A percentile compares a stretch with the other conserved stretches of the same genome.
These are phyloP conservation scores for Bombus waltoni DNA, from an alignment of 1,140 invertebrate genomes.

Conservation along the genomic window DNA sequence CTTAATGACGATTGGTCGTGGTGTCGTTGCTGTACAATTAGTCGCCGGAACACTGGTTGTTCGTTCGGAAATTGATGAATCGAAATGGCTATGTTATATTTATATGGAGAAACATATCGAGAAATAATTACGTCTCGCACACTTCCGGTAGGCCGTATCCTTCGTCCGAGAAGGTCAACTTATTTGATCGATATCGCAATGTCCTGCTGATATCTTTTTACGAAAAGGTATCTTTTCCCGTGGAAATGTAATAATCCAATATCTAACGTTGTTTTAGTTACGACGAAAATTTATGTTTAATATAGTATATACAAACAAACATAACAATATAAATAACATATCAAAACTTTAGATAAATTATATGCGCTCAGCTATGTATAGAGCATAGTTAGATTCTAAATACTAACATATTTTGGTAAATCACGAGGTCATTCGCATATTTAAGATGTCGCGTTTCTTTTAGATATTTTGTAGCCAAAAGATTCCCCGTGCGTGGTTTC, in stretches of 20 bases:
- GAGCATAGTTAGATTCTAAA: neutral
- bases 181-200: conserved; percentile 19
- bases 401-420: neutral
- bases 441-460: conserved; percentile 52
- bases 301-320: conserved; percentile 8
- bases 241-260: neutral
- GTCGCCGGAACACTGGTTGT: conserved; percentile 43
- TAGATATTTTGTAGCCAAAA: conserved; percentile 68
- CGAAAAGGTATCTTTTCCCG: neutral
- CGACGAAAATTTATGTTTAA: neutral
- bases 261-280: neutral
- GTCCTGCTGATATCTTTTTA: neutral
- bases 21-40: conserved; percentile 64
- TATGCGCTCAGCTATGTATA: neutral
- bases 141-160: conserved; percentile 49
- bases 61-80: conserved; percentile 54
- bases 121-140: conserved; percentile 39
- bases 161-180: conserved; percentile 3
- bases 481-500: conserved; percentile 49
- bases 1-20: conserved; percentile 72
- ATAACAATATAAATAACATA: conserved; percentile 24
- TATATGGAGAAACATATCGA: conserved; percentile 70
- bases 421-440: neutral
- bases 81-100: conserved; percentile 63
- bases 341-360: neutral